phyloP scores from a whole-genome alignment of 2,113 vertebrate genomes.

The Mus musculus region GRCm39 chr5:102440501-102441000 shows the following conservation, averaged over 20 bases:
- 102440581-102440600: neutral
- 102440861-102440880: neutral
- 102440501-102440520: neutral
- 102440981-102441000: neutral
- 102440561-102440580: neutral
- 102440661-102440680: neutral
- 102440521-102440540: neutral
- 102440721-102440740: neutral
- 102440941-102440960: neutral
- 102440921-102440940: neutral
- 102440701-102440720: neutral
- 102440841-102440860: neutral
- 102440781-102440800: neutral
- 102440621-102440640: neutral
- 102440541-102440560: neutral
- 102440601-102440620: neutral
- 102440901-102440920: neutral
- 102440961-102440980: neutral
- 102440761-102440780: neutral
- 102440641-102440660: neutral
- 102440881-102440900: neutral
- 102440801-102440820: neutral
- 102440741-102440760: neutral
- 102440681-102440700: neutral
- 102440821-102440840: neutral